Evolutionary conservation across 2,888 invertebrate genomes (phyloP), one percentile per base, ranked within the genome.

Genomic region (Drosophila picticornis): DNA sequence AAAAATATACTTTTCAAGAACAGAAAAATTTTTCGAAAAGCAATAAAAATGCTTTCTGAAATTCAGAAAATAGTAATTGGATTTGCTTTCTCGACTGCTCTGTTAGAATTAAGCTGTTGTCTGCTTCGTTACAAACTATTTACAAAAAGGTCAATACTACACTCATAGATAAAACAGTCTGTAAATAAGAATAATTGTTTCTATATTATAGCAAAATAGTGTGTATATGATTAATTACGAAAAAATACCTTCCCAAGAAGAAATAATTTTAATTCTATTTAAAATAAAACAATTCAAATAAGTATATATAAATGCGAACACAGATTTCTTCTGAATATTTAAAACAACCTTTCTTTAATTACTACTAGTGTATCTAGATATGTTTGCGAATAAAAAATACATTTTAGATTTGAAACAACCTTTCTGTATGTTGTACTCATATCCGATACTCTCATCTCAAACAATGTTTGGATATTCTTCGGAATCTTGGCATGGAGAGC

Each of bases 401-500:
- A 46, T 25, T 25, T 25, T 9, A 9, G 46, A 50, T 27, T 50
- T 11, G 50, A 50, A 50, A 27, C 6, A 4, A 2, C 1, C 9
- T 25, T 25, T 25, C 16, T 4, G 27, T 25, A 4, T 7, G 13
- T 19, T 19, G 16, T 25, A 16, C 16, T 25, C 25, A 16, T 25
- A 25, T 29, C 10, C 29, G 31, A 43, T 31, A 16, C 19, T 13
- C 16, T 16, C 31, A 32, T 27, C 16, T 13, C 22, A 19, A 10
- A 36, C 25, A 46, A 32, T 32, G 46, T 13, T 11, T 10, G 38
- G 46, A 19, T 27, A 22, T 51, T 61, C 48, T n/a, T 27, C 11
- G 31, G 32, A 65, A 36, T 11, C 22, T 31, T 27, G 27, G 34
- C 43, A 53, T 40, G 69, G 58, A 46, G 40, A 40, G 46, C 56